These are phyloP conservation scores for Tridacna gigas DNA, from an alignment of 2,888 invertebrate species.

Conservation along the genomic window DNA sequence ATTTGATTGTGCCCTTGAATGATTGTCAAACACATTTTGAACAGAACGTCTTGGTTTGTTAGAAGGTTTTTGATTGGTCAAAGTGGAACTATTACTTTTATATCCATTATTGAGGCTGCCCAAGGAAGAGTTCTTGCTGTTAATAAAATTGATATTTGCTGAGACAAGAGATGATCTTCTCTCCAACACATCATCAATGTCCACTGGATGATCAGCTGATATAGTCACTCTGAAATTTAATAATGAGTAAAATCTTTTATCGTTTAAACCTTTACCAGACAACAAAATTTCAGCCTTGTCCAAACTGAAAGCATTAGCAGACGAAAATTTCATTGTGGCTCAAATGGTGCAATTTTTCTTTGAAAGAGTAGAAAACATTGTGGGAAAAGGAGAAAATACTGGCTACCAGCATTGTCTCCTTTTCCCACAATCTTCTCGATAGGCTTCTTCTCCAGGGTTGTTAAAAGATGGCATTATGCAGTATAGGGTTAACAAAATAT, in stretches of 20 bases:
- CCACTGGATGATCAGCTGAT: conserved; percentile 71
- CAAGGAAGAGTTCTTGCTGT: conserved; percentile 30
- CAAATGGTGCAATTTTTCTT: no score
- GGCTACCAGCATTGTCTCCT: no score
- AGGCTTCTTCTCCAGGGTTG: no score
- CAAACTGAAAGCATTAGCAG: no score
- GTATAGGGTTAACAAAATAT: no score
- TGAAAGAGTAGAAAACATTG: no score
- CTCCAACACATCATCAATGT: conserved; percentile 70
- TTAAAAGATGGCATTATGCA: no score
- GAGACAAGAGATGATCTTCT: conserved; percentile 45
- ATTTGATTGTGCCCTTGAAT: background rate
- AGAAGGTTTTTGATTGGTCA: conserved; percentile 53
- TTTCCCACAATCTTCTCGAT: no score
- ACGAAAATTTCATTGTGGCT: no score
- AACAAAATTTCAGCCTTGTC: no score
- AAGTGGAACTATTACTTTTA: conserved; percentile 56
- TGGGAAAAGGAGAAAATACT: no score
- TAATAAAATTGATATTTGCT: conserved; percentile 8
- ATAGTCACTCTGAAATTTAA: conserved; percentile 73
- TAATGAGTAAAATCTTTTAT: background rate
- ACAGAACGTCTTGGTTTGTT: conserved; percentile 16
- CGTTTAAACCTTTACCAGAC: no score
- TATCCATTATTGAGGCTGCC: conserved; percentile 27
- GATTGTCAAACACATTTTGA: conserved; percentile 9